Evolutionary conservation across 2,113 vertebrate species (phyloP), one percentile per base, ranked within the genome.

Genomic region (Sturnus vulgaris): DNA sequence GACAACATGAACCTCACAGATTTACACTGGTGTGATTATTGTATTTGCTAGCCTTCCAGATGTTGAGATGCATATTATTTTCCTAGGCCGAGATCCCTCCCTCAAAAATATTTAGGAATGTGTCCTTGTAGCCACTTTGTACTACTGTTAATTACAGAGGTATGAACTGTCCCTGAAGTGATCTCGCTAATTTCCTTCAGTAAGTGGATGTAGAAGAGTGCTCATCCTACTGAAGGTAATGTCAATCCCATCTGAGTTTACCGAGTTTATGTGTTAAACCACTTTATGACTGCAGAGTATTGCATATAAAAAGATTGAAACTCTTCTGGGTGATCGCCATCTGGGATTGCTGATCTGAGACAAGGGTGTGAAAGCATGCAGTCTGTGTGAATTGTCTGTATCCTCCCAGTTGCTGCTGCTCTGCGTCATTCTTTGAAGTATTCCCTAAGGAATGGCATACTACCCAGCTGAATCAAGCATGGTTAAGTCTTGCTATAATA

Each of bases 361-460:
- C 73, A 86, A 92, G 94, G 37, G 89, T 88, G 71, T 35, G 79
- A 93, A 96, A 70, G 47, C 82, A 78, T 11, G 91, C 88, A 94
- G 89, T 77, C 76, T 84, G 92, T 81, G 94, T 93, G 95, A 94
- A 95, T 64, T 88, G 92, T 79, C 96, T 89, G 66, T 44, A 91
- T 95, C 89, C 89, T 95, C 87, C 88, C 95, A 60, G 69, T 84
- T 93, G 85, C 93, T 93, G 96, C 82, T 88, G 72, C 82, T 92
- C 44, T 95, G 84, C 71, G 31, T 95, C 92, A 93, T 82, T 86
- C 93, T 97, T 96, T 97, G 97, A 98, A 97, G 94, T 75, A 81
- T 90, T 96, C 96, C 96, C 97, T 61, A 3, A 84, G 87, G 96
- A 97, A 86, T 24, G 56, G 70, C 91, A 42, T 15, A 27, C 42